phyloP scores from a whole-genome alignment of 2,888 invertebrate genomes.

The Darwinula stevensoni region DNA sequence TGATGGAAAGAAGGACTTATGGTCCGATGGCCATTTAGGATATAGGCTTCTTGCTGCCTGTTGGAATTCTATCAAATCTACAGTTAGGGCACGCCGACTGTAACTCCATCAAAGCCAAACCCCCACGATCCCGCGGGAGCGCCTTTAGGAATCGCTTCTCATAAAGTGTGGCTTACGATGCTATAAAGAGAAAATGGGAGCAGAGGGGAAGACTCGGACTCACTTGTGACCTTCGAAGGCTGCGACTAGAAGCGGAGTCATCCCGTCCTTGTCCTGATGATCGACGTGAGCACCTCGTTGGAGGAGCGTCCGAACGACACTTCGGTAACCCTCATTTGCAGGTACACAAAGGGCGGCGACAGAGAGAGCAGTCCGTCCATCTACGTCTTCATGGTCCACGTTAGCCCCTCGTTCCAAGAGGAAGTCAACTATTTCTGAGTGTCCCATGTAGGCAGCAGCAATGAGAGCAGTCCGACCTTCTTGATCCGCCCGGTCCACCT shows the following conservation, averaged over 20 bases:
- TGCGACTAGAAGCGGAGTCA: slow-evolving; percentile 60
- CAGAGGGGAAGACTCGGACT: too few species aligned
- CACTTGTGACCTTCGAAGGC: slow-evolving; percentile 67
- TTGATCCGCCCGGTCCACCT: slow-evolving; percentile 16
- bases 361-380: slow-evolving; percentile 35
- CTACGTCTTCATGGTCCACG: slow-evolving; percentile 30
- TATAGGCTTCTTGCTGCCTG: too few species aligned
- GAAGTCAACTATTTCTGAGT: slow-evolving; percentile 61
- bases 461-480: slow-evolving; percentile 35
- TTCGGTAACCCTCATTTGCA: slow-evolving; percentile 27
- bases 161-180: too few species aligned
- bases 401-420: slow-evolving; percentile 51
- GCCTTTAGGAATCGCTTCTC: too few species aligned
- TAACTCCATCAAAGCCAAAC: too few species aligned
- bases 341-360: slow-evolving; percentile 60
- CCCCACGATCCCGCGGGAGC: too few species aligned
- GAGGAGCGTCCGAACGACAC: slow-evolving; percentile 26
- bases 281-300: slow-evolving; percentile 55
- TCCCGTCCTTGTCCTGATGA: slow-evolving; percentile 51
- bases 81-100: too few species aligned
- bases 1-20: too few species aligned
- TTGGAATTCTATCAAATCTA: too few species aligned
- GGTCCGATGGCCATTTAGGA: too few species aligned
- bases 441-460: slow-evolving; percentile 82
- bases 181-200: too few species aligned